Evolutionary conservation across 2,888 invertebrate species (phyloP).

Genomic region (Eurois occulta): DNA sequence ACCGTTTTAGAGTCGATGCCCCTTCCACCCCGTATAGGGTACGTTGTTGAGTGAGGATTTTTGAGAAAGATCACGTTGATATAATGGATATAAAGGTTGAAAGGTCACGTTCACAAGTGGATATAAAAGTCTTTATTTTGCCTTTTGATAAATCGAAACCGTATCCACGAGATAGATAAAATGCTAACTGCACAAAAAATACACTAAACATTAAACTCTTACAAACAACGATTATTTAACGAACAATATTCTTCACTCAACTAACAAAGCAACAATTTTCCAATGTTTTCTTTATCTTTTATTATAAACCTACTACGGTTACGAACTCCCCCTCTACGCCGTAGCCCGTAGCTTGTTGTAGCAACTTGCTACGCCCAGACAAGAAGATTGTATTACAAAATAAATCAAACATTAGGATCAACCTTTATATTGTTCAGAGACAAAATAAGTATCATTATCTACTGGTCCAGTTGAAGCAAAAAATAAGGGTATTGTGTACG

Average conservation of each 20-base stretch:
- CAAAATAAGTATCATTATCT: constrained; percentile 19
- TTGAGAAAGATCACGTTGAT: constrained; percentile 25
- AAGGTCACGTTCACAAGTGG: constrained; percentile 13
- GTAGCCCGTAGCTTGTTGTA: constrained; percentile 40
- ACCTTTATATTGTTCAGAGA: constrained; percentile 17
- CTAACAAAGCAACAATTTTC: constrained; percentile 3
- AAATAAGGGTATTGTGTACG: constrained; percentile 31
- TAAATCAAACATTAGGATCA: constrained; percentile 30
- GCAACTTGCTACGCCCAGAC: constrained; percentile 42
- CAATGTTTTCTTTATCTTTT: neutral
- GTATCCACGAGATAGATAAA: neutral
- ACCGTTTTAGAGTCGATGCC: no score
- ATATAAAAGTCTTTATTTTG: constrained; percentile 1
- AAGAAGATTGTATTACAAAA: constrained; percentile 34
- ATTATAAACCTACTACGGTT: constrained; percentile 4
- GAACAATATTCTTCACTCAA: neutral
- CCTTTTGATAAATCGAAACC: neutral
- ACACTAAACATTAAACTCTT: neutral
- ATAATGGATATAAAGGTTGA: constrained; percentile 23
- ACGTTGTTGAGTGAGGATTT: neutral
- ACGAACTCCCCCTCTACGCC: constrained; percentile 41
- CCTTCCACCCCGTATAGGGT: neutral
- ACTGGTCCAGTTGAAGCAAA: constrained; percentile 3
- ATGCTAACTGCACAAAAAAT: neutral
- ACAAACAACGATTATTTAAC: neutral